Evolutionary conservation across 1,140 invertebrate species (phyloP).

Genomic region (Drosophila subpulchrella): DNA sequence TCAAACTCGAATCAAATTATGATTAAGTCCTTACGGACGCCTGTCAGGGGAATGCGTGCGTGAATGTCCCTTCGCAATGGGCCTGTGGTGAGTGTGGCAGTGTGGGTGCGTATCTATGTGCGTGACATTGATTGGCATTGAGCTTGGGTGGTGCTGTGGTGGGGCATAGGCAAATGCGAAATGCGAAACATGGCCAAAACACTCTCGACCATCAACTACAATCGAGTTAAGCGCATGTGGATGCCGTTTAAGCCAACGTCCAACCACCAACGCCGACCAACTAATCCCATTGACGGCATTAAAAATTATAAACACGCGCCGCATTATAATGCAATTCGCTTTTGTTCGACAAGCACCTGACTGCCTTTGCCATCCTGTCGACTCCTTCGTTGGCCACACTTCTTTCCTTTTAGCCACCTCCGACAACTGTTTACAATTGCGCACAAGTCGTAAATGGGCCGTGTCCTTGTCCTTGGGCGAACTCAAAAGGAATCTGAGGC

Average conservation of each 20-base stretch:
- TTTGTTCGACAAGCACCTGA: constrained; percentile 43
- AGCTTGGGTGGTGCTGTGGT: not conserved
- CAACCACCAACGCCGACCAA: constrained; percentile 13
- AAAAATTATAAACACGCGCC: constrained; percentile 57
- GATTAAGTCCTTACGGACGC: constrained; percentile 65
- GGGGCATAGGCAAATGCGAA: constrained; percentile 45
- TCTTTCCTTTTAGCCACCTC: constrained; percentile 19
- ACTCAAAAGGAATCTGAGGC: constrained; percentile 7
- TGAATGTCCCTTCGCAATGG: constrained; percentile 28
- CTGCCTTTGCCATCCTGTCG: constrained; percentile 6
- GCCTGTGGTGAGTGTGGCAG: constrained; percentile 3
- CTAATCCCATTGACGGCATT: constrained; percentile 54
- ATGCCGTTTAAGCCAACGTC: constrained; percentile 34
- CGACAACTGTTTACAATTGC: constrained; percentile 36
- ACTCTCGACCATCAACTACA: constrained; percentile 23
- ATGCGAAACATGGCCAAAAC: constrained; percentile 9
- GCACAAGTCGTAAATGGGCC: constrained; percentile 29
- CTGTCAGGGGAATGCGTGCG: constrained; percentile 53
- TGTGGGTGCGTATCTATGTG: constrained; percentile 13
- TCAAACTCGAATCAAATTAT: constrained; percentile 60
- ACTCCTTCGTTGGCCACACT: constrained; percentile 10
- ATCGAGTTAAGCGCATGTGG: constrained; percentile 56
- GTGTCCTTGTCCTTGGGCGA: constrained; percentile 27
- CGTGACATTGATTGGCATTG: constrained; percentile 60
- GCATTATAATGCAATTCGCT: constrained; percentile 50